These are phyloP conservation scores for Eulimnadia texana DNA, from an alignment of 1,140 invertebrate genomes.

Conservation along the genomic window DNA sequence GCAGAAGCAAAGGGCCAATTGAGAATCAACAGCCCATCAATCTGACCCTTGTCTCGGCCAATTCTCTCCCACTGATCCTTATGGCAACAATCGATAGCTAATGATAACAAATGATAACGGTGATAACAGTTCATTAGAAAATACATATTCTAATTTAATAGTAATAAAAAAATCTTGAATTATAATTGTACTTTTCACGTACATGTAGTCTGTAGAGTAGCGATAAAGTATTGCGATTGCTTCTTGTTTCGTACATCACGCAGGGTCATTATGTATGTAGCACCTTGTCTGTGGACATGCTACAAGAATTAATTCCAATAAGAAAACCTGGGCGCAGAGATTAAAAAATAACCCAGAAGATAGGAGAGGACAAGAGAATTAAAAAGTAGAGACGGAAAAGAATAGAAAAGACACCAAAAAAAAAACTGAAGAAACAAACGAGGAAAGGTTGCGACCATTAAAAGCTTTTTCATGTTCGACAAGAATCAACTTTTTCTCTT, in stretches of 20 bases:
- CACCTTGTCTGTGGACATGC: background rate
- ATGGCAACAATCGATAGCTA: no score
- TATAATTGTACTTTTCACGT: background rate
- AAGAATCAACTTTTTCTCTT: no score
- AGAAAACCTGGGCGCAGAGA: no score
- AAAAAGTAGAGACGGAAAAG: no score
- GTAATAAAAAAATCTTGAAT: background rate
- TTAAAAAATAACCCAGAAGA: background rate
- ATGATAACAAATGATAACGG: no score
- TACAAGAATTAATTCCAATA: no score
- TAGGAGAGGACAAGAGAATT: no score
- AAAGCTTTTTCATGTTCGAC: no score
- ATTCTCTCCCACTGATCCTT: background rate
- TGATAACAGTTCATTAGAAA: background rate
- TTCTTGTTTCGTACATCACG: background rate
- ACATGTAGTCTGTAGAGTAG: background rate
- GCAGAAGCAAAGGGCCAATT: background rate
- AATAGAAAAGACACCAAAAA: no score
- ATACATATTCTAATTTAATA: background rate
- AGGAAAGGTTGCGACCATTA: no score
- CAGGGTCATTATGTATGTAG: background rate
- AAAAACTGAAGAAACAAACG: no score
- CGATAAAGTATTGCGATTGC: background rate
- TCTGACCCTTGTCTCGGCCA: background rate
- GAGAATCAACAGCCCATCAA: background rate